Evolutionary conservation across 2,113 vertebrate genomes (phyloP).

Genomic region (Nasalis larvatus): DNA sequence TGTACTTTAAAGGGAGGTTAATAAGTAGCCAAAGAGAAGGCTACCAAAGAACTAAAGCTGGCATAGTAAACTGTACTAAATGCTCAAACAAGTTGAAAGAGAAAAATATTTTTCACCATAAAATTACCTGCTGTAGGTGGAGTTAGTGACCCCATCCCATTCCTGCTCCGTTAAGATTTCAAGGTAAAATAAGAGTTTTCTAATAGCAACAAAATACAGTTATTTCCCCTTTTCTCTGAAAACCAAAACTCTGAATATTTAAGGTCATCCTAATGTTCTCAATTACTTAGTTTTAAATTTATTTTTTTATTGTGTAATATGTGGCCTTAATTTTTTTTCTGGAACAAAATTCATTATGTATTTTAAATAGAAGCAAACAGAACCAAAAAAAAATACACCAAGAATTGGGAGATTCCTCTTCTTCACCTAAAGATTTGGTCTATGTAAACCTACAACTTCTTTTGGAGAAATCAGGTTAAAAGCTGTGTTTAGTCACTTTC

Average conservation of each 20-base stretch:
- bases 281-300: neutral
- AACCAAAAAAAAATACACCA: neutral
- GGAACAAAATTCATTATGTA: neutral
- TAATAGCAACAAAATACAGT: neutral
- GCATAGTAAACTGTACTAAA: neutral
- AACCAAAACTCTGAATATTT: neutral
- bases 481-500: neutral
- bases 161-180: neutral
- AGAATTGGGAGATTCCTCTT: neutral
- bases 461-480: neutral
- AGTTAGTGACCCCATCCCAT: neutral
- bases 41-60: neutral
- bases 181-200: neutral
- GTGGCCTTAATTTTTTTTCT: neutral
- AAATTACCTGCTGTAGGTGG: neutral
- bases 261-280: neutral
- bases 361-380: neutral
- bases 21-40: conserved; percentile 50
- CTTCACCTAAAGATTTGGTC: conserved; percentile 22
- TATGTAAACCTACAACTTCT: neutral
- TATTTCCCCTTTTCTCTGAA: neutral
- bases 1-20: conserved; percentile 53
- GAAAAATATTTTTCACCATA: neutral
- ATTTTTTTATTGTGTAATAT: neutral
- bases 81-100: neutral